Conservation (phyloP, 1,140 invertebrate species). For the Macrocentrus cingulum region DNA sequence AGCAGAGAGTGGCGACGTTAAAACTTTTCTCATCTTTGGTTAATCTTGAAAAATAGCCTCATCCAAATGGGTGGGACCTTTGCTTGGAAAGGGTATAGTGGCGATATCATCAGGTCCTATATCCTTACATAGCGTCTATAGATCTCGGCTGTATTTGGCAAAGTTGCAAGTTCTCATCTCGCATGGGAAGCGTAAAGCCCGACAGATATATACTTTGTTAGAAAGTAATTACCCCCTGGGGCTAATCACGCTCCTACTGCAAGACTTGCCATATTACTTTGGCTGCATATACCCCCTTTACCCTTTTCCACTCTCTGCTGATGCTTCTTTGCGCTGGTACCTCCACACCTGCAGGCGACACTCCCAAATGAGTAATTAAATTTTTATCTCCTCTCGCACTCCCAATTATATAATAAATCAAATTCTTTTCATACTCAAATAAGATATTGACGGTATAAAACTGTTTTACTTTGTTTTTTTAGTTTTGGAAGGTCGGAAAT, state of each 20-base stretch:
- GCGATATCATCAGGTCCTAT: conserved; percentile 8
- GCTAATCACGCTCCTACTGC: conserved; percentile 16
- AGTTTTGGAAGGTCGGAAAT: no score
- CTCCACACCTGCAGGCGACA: not conserved
- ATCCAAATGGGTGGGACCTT: conserved; percentile 24
- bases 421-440: no score
- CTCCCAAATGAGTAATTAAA: no score
- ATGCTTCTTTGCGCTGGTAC: not conserved
- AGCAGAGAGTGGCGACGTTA: conserved; percentile 38
- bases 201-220: not conserved
- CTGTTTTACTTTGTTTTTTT: no score
- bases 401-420: no score
- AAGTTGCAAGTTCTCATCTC: not conserved
- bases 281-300: not conserved
- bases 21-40: conserved; percentile 56
- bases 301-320: not conserved
- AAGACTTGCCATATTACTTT: not conserved
- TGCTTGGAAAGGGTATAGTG: not conserved
- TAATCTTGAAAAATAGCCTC: conserved; percentile 52
- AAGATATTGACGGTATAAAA: no score
- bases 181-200: no score
- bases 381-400: no score
- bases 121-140: not conserved
- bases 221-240: conserved; percentile 37
- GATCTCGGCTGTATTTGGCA: not conserved